Evolutionary conservation across 2,888 invertebrate species (phyloP), one percentile per base, ranked within the genome.

Genomic region (Anthoptus insignis): DNA sequence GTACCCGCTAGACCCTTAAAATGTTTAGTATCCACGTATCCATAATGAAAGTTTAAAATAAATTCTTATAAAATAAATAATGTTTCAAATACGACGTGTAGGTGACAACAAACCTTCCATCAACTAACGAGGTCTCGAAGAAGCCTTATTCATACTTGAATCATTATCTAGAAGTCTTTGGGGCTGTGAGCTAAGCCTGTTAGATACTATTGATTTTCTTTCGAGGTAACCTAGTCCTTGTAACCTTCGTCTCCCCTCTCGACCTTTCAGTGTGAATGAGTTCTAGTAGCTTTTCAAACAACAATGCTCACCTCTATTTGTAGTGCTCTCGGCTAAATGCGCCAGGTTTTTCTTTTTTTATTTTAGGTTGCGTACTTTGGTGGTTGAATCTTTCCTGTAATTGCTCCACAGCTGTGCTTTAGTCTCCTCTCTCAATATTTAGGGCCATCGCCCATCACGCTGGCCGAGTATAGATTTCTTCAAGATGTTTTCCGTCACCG

Each of bases 81-180:
- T 19, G 42, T 42, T 11, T 8, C 19, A 42, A 42, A 42, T 42
- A 19, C 34, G 13, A 14, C 7, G 39, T 5, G 1, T 42, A 42
- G 9, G 11, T 42, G 42, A 42, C 19, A 19, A 42, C 19, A 19
- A 11, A 42, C 19, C 19, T 19, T 42, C 16, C 19, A 42, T 11
- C 19, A 19, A 42, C 11, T 42, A 42, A 42, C 11, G 8, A 42
- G 42, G 42, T 42, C 42, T 42, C n/a, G 1, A 3, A 9, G 42
- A 42, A 42, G 42, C 42, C 42, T 42, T 42, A 42, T 42, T 19
- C 42, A 42, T 16, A 42, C 19, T 2, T 39, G 39, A 39, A 39
- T 39, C 39, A 39, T 39, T 39, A 39, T 39, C 39, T 42, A 42
- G 42, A 42, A 42, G 42, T 42, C 19, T 42, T 42, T 42, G n/a